phyloP scores from a whole-genome alignment of 1,140 invertebrate species.

The Planococcus citri region DNA sequence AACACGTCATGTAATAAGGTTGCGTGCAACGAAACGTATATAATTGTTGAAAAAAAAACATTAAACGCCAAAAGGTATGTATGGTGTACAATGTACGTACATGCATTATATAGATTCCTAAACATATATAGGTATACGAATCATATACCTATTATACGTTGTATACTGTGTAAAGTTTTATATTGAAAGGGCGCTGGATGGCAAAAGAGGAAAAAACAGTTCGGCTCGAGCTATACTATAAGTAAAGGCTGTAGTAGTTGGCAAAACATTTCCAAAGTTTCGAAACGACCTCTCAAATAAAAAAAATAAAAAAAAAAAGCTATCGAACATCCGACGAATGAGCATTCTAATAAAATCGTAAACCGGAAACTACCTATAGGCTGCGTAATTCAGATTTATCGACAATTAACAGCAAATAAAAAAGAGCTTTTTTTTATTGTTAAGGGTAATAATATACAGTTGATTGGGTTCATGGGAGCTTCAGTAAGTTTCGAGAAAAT shows the following conservation, averaged over 20 bases:
- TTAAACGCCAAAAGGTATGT: neutral
- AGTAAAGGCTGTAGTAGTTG: too few relatives aligned
- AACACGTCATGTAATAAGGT: neutral
- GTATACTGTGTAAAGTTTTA: too few relatives aligned
- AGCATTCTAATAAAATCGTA: neutral
- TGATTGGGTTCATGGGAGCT: too few relatives aligned
- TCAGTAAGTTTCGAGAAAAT: too few relatives aligned
- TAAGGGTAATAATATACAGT: too few relatives aligned
- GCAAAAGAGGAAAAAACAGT: neutral
- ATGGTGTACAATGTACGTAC: neutral
- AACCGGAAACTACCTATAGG: neutral
- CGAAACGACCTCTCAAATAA: too few relatives aligned
- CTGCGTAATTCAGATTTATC: neutral
- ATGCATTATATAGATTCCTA: too few relatives aligned
- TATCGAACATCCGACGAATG: neutral
- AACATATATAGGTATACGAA: too few relatives aligned
- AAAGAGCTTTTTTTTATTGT: neutral
- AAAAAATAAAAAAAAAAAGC: too few relatives aligned
- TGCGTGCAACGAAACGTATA: neutral
- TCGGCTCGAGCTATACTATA: neutral
- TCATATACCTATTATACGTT: too few relatives aligned
- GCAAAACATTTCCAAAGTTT: too few relatives aligned
- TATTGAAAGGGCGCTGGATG: too few relatives aligned
- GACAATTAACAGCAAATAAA: neutral
- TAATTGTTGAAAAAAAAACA: neutral